These are phyloP conservation scores for Acestrorhynchus altus DNA, from an alignment of 2,797 vertebrate genomes.

Conservation along the genomic window DNA sequence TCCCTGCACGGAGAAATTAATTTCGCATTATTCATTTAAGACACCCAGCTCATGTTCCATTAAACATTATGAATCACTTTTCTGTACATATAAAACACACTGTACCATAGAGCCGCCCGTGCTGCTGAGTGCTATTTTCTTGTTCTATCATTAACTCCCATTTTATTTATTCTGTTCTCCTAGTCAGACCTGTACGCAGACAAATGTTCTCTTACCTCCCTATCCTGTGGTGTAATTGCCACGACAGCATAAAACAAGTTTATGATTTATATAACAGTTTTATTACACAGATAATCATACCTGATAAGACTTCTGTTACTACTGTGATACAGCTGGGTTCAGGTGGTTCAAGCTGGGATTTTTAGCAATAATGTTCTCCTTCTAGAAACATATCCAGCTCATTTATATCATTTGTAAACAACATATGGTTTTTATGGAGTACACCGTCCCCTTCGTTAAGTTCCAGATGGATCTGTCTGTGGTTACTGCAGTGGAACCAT, in stretches of 20 bases:
- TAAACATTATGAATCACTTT: neutral
- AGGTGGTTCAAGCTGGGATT: neutral
- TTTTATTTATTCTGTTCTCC: neutral
- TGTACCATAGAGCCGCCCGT: neutral
- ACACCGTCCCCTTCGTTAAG: neutral
- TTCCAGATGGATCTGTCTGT: neutral
- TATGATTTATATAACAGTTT: slow-evolving; percentile 1
- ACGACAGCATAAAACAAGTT: neutral
- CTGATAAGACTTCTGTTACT: neutral
- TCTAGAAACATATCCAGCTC: neutral
- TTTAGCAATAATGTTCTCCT: neutral
- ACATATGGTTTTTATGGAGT: neutral
- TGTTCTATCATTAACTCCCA: neutral
- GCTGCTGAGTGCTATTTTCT: neutral
- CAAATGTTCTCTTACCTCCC: neutral
- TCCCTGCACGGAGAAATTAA: no score
- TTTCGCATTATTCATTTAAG: no score
- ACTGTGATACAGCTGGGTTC: neutral
- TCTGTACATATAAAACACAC: neutral
- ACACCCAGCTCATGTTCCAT: no score
- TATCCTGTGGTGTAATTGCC: neutral
- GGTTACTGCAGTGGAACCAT: neutral
- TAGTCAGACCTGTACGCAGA: neutral
- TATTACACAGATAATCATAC: neutral
- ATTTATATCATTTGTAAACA: neutral